These are phyloP conservation scores for Chitala chitala DNA, from an alignment of 2,113 vertebrate species.

Conservation along the genomic window DNA sequence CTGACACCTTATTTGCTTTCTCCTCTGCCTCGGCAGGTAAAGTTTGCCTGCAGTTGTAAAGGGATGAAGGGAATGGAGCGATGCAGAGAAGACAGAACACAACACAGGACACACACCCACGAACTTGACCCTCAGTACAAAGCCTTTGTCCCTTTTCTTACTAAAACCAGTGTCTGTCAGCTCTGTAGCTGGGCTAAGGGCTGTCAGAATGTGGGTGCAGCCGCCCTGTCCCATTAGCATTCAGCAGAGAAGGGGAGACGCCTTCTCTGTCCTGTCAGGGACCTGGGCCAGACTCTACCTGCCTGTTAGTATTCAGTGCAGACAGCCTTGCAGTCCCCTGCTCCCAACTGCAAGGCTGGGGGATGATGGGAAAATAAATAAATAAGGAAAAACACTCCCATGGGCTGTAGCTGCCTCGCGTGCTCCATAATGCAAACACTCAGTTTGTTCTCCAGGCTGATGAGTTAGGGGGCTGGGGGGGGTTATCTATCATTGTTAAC, in stretches of 20 bases:
- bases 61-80: too few relatives aligned
- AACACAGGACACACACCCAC: too few relatives aligned
- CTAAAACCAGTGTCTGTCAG: background rate
- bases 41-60: too few relatives aligned
- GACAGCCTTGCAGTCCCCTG: slow-evolving; percentile 6
- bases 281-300: background rate
- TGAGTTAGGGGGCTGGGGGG: background rate
- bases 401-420: background rate
- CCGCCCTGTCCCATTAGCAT: slow-evolving; percentile 2
- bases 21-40: too few relatives aligned
- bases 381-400: background rate
- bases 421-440: background rate
- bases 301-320: slow-evolving; percentile 21
- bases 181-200: background rate
- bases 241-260: background rate
- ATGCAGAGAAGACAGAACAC: too few relatives aligned
- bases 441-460: background rate
- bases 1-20: too few relatives aligned
- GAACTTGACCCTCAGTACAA: too few relatives aligned
- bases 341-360: background rate
- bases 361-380: background rate
- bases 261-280: background rate
- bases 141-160: background rate
- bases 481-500: background rate
- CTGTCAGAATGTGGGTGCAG: background rate